Base-by-base conservation (phyloP, 2,113 vertebrate genomes). In the Varanus salvator region DNA sequence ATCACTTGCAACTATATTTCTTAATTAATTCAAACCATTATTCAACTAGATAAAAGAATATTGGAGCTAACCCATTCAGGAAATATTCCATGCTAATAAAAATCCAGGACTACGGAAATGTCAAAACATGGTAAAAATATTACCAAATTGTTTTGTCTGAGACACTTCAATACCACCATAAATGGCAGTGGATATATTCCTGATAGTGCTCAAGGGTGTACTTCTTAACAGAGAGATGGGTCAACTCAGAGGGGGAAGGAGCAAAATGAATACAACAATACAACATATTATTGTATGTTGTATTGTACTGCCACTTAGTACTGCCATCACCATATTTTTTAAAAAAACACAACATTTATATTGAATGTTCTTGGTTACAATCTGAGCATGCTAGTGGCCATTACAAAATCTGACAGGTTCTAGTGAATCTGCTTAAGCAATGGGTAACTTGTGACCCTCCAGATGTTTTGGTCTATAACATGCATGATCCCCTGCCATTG, bases 51-150 rank as follows among this genome's bases (percentile, higher is more conserved):
- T 54, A 71, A 85, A 85, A 21, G 17, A n/a, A 85, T 72, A 23
- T 69, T 84, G 80, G 54, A 76, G 57, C 38, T 34, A 29, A n/a
- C 3, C 57, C 71, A 84, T 34, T 15, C 34, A 19, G 54, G 87
- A 75, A 38, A 75, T n/a, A 38, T 76, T 89, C 38, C 69, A 64
- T 75, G 27, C 38, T 83, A 89, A 89, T 89, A 75, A 83, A 75
- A 83, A 60, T 17, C n/a, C 54, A 57, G 54, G 54, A 12, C 8
- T 57, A 69, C 17, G 27, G 15, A 31, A 89, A 83, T 76, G 80
- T 75, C 80, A 89, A 83, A 89, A 89, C 69, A 89, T 75, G 54
- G 80, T 75, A 64, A 82, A 82, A 34, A 88, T 88, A 82, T 83
- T 88, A 48, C 34, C 74, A 23, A 82, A 34, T 44, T 88, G 86